These are phyloP conservation scores for Epicampocera succincta DNA, from an alignment of 2,888 invertebrate genomes.

Conservation along the genomic window DNA sequence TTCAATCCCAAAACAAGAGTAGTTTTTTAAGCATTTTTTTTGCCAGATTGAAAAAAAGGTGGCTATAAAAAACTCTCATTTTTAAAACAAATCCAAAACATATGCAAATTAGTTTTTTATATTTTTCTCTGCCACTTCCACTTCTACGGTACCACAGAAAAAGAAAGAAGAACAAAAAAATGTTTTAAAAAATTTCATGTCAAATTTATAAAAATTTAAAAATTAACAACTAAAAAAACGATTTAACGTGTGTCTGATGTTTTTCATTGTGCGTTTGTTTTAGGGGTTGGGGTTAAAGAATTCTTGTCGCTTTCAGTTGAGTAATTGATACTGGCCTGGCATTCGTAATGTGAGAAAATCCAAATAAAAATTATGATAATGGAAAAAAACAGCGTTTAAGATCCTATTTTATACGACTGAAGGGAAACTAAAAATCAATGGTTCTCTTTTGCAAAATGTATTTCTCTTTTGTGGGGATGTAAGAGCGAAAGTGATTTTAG, in stretches of 20 bases:
- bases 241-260: constrained; percentile 49
- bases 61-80: constrained; percentile 43
- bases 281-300: constrained; percentile 54
- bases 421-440: constrained; percentile 18
- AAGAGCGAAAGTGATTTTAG: constrained; percentile 30
- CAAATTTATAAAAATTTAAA: constrained; percentile 56
- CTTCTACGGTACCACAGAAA: constrained; percentile 6
- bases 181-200: constrained; percentile 65
- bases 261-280: constrained; percentile 28
- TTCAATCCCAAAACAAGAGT: constrained; percentile 65
- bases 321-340: constrained; percentile 61
- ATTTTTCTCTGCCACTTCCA: constrained; percentile 58
- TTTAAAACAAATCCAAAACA: constrained; percentile 64
- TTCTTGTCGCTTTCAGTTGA: constrained; percentile 17
- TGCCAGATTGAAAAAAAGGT: constrained; percentile 56
- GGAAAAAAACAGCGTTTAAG: constrained; percentile 14
- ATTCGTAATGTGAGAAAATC: constrained; percentile 62
- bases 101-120: constrained; percentile 68
- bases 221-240: constrained; percentile 42
- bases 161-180: constrained; percentile 50
- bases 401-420: background rate
- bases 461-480: background rate
- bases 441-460: constrained; percentile 7
- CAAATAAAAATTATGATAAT: constrained; percentile 45
- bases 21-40: constrained; percentile 36